These are phyloP conservation scores for Mustelus asterias DNA, from an alignment of 2,113 vertebrate genomes.

Conservation along the genomic window DNA sequence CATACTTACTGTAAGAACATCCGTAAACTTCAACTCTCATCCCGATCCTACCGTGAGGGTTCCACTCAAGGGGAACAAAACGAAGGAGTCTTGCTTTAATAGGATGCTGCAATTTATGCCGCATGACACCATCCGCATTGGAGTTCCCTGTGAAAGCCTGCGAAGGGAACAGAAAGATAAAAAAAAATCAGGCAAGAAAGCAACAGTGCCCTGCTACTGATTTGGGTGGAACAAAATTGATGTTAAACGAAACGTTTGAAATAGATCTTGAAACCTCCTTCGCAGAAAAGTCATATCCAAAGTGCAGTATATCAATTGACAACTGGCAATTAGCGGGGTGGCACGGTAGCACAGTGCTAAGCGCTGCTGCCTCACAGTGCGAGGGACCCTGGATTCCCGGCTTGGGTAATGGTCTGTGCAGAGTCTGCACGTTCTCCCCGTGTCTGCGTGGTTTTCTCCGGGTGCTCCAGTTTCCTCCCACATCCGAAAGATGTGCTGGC, in stretches of 20 bases:
- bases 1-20: constrained; percentile 84
- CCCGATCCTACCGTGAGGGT: constrained; percentile 66
- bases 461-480: no score
- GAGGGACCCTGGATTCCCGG: no score
- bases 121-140: constrained; percentile 75
- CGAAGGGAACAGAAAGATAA: constrained; percentile 40
- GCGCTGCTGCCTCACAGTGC: no score
- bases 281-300: not conserved
- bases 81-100: constrained; percentile 77
- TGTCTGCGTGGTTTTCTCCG: no score
- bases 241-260: not conserved
- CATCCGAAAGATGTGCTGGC: no score
- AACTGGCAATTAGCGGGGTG: not conserved
- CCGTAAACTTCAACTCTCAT: constrained; percentile 81
- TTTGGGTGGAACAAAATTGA: not conserved
- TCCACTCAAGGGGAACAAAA: constrained; percentile 82
- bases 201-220: not conserved
- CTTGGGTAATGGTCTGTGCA: no score
- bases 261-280: not conserved
- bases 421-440: no score
- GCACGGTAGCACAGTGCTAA: no score
- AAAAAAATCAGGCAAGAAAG: not conserved
- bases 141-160: constrained; percentile 79
- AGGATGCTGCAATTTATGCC: constrained; percentile 75
- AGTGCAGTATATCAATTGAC: not conserved